Evolutionary conservation across 2,888 invertebrate species (phyloP).

Genomic region (Notodonta ziczac): DNA sequence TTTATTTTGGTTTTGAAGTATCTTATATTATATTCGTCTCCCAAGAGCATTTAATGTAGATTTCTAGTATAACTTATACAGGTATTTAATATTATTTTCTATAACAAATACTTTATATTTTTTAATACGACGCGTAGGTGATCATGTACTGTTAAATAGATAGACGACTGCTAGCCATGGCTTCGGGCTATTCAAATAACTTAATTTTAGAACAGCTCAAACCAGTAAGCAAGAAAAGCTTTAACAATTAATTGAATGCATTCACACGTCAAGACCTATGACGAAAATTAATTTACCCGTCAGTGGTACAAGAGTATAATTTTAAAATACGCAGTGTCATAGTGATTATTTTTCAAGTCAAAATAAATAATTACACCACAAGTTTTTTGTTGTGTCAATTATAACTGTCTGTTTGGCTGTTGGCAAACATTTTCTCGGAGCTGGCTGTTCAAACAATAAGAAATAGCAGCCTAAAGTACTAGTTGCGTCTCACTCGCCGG

Average conservation of each 20-base stretch:
- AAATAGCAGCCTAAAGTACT: conserved; percentile 47
- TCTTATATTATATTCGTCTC: too few species aligned
- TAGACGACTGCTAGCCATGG: neutral
- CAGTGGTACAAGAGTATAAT: conserved; percentile 14
- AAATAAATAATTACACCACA: conserved; percentile 24
- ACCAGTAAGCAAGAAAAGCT: neutral
- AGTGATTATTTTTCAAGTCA: conserved; percentile 12
- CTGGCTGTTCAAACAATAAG: conserved; percentile 34
- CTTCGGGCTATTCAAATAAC: neutral
- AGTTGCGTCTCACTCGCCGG: conserved; percentile 51
- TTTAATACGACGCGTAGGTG: too few species aligned
- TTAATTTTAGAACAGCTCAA: neutral
- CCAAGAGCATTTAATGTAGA: too few species aligned
- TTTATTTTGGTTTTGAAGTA: too few species aligned
- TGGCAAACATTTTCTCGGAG: conserved; percentile 18
- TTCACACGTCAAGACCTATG: conserved; percentile 14
- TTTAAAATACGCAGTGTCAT: conserved; percentile 27
- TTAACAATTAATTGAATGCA: conserved; percentile 1
- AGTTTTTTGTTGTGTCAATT: conserved; percentile 15
- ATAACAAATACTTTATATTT: too few species aligned
- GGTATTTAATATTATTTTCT: too few species aligned
- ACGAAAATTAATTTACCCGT: conserved; percentile 30
- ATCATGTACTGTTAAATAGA: too few species aligned
- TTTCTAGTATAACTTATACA: too few species aligned
- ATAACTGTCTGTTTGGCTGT: conserved; percentile 14